A percentile compares a stretch with the other conserved stretches of the same genome.
These are phyloP conservation scores for Amaurobius ferox DNA, from an alignment of 2,888 invertebrate species.

Conservation along the genomic window DNA sequence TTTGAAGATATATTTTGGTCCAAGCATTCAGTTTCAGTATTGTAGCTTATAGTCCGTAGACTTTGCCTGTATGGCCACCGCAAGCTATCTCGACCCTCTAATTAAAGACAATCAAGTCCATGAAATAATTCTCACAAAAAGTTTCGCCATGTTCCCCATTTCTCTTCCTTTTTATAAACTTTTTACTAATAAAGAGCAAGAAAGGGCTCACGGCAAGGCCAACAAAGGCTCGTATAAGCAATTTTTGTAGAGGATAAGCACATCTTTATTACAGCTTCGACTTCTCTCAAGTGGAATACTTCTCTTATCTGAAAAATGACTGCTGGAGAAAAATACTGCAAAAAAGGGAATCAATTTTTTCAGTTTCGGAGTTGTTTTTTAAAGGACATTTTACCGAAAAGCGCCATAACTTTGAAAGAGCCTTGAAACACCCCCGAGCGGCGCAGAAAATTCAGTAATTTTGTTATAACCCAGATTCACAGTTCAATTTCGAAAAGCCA, in stretches of 20 bases:
- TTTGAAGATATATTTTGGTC: too few species aligned
- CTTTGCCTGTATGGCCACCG: too few species aligned
- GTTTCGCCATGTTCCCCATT: too few species aligned
- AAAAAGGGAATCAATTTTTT: background rate
- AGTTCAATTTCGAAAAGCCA: conserved; percentile 6
- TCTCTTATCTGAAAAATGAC: background rate
- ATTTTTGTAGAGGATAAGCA: background rate
- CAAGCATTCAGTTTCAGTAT: too few species aligned
- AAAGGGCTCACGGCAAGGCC: background rate
- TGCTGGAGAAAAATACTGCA: background rate
- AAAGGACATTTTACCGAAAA: background rate
- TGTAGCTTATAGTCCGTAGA: too few species aligned
- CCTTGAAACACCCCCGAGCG: background rate
- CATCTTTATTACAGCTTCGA: conserved; percentile 1
- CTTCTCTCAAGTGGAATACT: background rate
- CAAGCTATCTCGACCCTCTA: too few species aligned
- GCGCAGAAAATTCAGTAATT: background rate
- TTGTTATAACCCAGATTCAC: background rate
- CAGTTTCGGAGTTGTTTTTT: background rate
- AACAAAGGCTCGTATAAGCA: background rate
- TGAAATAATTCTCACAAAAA: too few species aligned
- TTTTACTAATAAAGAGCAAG: background rate
- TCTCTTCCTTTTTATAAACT: background rate
- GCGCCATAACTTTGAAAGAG: background rate
- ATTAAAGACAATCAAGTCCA: too few species aligned